phyloP scores from a whole-genome alignment of 2,888 invertebrate genomes.

The Caenorhabditis sp. region DNA sequence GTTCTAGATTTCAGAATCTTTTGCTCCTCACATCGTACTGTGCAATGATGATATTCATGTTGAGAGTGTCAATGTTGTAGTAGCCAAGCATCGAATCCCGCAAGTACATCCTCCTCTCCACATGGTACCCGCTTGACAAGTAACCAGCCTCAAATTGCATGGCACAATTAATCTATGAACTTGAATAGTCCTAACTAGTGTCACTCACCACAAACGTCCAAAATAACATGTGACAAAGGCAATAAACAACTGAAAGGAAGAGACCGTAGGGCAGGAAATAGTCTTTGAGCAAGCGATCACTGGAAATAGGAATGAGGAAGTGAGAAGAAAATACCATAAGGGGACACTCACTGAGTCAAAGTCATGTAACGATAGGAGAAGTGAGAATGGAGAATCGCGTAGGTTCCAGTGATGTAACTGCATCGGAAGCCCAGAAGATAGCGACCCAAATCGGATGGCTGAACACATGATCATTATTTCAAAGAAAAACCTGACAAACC shows the following conservation, averaged over 20 bases:
- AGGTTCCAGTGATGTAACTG: conserved; percentile 5
- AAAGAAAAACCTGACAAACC: neutral
- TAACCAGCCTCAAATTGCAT: conserved; percentile 23
- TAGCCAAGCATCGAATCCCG: conserved; percentile 9
- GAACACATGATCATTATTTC: neutral
- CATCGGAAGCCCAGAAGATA: conserved; percentile 18
- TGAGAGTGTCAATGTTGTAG: conserved; percentile 18
- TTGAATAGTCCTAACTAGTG: too few species aligned
- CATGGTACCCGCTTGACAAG: neutral
- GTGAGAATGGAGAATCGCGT: conserved; percentile 5
- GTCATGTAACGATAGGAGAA: conserved; percentile 7
- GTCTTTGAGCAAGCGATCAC: neutral
- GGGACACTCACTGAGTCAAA: too few species aligned
- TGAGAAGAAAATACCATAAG: too few species aligned
- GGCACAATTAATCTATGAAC: too few species aligned
- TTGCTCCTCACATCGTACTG: conserved; percentile 27
- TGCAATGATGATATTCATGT: conserved; percentile 35
- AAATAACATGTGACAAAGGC: neutral
- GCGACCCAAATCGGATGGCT: conserved; percentile 21
- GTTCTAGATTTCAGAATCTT: neutral
- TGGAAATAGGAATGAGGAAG: too few species aligned
- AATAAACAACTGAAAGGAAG: neutral
- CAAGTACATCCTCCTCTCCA: conserved; percentile 2
- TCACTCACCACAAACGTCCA: conserved; percentile 5
- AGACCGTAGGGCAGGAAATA: neutral